A percentile compares a stretch with the other conserved stretches of the same genome.
phyloP scores from a whole-genome alignment of 2,797 vertebrate species.

The Pseudochromis fuscus region DNA sequence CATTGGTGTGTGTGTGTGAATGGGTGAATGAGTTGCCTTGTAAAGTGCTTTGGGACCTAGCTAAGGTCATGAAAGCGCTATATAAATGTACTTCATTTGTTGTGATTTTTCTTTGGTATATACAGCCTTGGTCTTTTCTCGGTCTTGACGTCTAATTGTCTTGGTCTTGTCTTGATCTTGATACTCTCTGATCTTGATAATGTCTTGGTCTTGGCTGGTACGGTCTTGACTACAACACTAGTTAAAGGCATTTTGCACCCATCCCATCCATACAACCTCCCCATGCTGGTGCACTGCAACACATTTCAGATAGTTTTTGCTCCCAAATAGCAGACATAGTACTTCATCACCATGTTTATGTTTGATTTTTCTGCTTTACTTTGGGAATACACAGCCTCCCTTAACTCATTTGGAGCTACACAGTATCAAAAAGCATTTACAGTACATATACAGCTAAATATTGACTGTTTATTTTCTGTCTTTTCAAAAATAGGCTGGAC shows the following conservation, averaged over 20 bases:
- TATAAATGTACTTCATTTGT: too few species aligned
- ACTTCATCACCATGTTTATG: conserved; percentile 2
- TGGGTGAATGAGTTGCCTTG: too few species aligned
- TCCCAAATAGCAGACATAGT: conserved; percentile 2
- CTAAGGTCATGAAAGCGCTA: too few species aligned
- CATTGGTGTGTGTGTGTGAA: too few species aligned
- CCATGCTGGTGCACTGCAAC: neutral
- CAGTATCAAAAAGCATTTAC: neutral
- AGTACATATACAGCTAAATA: conserved; percentile 1
- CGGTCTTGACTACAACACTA: conserved; percentile 4
- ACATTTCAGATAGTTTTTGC: neutral
- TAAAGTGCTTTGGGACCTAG: too few species aligned
- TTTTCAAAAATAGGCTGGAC: neutral
- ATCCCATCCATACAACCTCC: too few species aligned
- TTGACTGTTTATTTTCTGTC: neutral
- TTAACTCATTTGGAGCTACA: conserved; percentile 4
- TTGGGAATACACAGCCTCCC: conserved; percentile 15
- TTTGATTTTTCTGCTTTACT: conserved; percentile 16
- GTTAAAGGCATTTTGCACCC: conserved; percentile 7
- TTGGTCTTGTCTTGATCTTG: too few species aligned
- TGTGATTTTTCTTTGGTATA: too few species aligned
- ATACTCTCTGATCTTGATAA: too few species aligned
- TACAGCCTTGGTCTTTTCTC: too few species aligned
- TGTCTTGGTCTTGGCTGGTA: too few species aligned
- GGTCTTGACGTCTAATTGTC: too few species aligned